Base-by-base conservation (phyloP, 2,888 invertebrate genomes). In the Trissolcus japonicus region DNA sequence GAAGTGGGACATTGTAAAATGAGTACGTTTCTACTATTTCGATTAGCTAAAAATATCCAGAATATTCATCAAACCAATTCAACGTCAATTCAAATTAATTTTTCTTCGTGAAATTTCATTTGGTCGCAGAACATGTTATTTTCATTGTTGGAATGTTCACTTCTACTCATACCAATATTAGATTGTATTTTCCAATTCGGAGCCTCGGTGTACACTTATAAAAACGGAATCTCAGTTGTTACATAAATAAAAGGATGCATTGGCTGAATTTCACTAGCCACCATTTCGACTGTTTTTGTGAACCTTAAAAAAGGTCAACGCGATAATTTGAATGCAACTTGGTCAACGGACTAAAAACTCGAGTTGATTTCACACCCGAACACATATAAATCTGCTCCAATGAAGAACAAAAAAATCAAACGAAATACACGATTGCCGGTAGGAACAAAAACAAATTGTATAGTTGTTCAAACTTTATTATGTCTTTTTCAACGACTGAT, bases 261-360 rank as follows among this genome's bases (percentile, higher is more conserved):
- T 46, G 13, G n/a, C 2, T 13, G 43, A 6, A 46, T 46, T 46
- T 46, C 16, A 16, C 46, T 46, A 46, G 16, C 14, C 16, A 46
- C 46, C 16, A 46, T 16, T 16, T 14, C 16, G 46, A 16, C 1
- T n/a, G 46, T 46, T 46, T 46, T n/a, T 46, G 4, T 46, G 7
- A 7, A n/a, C 46, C 14, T n/a, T 2, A 46, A 46, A 46, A 16
- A 46, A 46, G 16, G 35, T 35, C 7, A 46, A n/a, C 46, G 16
- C 14, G 9, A 46, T 46, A 46, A 46, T 46, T 46, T 46, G 46
- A 14, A 46, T 46, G 14, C 46, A 46, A 14, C 46, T 16, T 46
- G 46, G 46, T 16, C 46, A 46, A n/a, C n/a, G n/a, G 16, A 46
- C n/a, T 14, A 16, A 46, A 46, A 46, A 2, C 16, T 14, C 6